Evolutionary conservation across 2,888 invertebrate species (phyloP).

Genomic region (Hymenopus coronatus): DNA sequence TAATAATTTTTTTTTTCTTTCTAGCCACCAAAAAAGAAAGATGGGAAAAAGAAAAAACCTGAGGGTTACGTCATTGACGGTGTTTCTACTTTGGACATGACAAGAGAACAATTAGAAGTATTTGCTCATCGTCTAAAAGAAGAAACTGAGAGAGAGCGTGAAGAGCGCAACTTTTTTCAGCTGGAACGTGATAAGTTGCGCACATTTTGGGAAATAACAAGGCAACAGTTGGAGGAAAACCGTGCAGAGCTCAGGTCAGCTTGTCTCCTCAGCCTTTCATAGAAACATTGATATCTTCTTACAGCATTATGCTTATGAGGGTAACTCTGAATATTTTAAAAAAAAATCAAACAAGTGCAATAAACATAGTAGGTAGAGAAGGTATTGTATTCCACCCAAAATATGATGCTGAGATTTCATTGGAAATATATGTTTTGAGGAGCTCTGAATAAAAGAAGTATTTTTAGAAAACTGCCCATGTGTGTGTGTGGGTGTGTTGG

Average conservation of each 20-base stretch:
- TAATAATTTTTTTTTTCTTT: background rate
- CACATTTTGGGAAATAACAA: conserved; percentile 94
- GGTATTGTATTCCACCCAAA: no score
- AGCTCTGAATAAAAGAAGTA: no score
- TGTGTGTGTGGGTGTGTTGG: no score
- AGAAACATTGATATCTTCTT: no score
- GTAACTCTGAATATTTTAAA: no score
- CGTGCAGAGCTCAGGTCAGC: conserved; percentile 62
- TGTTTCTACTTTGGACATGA: conserved; percentile 88
- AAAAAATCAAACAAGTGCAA: no score
- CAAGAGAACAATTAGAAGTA: conserved; percentile 86
- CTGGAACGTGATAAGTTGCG: conserved; percentile 90
- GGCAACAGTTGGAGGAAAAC: conserved; percentile 82
- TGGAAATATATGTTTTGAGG: no score
- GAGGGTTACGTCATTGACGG: conserved; percentile 68
- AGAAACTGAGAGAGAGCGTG: conserved; percentile 89
- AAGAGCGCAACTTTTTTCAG: conserved; percentile 94
- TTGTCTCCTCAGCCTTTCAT: background rate
- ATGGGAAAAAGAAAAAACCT: conserved; percentile 38
- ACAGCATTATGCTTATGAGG: no score
- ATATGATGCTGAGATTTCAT: no score
- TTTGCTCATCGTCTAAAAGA: conserved; percentile 82
- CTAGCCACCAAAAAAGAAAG: conserved; percentile 34
- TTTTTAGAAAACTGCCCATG: no score
- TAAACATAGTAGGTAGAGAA: no score